These are phyloP conservation scores for Halocynthia roretzi DNA, from an alignment of 23 tunicate species.

Conservation along the genomic window DNA sequence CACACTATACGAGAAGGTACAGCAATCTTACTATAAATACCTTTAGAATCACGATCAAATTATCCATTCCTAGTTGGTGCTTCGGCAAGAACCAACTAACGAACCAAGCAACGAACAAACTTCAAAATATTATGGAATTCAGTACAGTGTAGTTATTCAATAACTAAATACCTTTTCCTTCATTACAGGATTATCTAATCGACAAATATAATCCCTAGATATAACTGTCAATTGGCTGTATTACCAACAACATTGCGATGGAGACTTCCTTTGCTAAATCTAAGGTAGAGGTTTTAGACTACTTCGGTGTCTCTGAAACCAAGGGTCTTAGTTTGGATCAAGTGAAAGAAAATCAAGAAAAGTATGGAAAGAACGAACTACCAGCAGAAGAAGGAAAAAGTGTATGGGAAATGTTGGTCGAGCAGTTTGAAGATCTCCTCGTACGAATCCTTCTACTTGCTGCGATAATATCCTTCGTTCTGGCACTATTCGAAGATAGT, in stretches of 20 bases:
- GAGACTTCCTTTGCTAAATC: slow-evolving; percentile 89
- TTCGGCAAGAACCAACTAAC: no score
- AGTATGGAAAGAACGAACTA: slow-evolving; percentile 89
- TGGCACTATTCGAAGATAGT: slow-evolving; percentile 97
- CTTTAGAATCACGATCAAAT: no score
- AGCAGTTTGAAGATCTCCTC: slow-evolving; percentile 93
- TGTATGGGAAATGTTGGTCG: slow-evolving; percentile 69
- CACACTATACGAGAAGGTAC: no score
- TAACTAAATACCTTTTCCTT: no score
- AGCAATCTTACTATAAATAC: no score
- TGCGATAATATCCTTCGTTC: slow-evolving; percentile 86
- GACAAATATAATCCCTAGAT: no score
- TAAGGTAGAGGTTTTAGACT: slow-evolving; percentile 65
- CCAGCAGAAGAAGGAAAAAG: slow-evolving; percentile 95
- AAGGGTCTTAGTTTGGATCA: slow-evolving; percentile 53
- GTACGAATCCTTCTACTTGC: slow-evolving; percentile 89
- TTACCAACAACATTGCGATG: slow-evolving; percentile 48
- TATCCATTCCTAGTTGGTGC: no score
- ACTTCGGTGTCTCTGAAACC: slow-evolving; percentile 58
- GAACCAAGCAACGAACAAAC: no score
- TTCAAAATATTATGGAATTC: no score
- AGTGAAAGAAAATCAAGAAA: slow-evolving; percentile 53
- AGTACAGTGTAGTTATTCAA: no score
- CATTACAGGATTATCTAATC: no score
- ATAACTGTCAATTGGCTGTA: no score